A percentile compares a stretch with the other conserved stretches of the same genome.
These are phyloP conservation scores for Oscheius myriophilus DNA, from an alignment of 2,888 invertebrate genomes.

Conservation along the genomic window DNA sequence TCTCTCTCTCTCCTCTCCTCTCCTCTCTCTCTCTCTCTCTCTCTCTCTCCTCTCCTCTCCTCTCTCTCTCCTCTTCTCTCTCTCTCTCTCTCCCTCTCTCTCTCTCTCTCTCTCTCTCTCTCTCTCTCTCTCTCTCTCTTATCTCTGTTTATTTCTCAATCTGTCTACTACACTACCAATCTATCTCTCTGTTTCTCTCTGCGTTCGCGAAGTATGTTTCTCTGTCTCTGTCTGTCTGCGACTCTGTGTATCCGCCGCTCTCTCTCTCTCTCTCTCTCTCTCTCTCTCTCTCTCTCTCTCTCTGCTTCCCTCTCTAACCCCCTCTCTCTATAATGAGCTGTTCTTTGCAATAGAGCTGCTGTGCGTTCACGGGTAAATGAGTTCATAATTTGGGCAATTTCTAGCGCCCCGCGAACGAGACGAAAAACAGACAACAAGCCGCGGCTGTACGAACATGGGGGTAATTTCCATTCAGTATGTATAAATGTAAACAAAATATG, in stretches of 20 bases:
- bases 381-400: too few species aligned
- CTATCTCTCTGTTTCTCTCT: not conserved
- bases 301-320: not conserved
- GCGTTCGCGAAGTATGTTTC: too few species aligned
- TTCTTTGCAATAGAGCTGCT: not conserved
- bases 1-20: not conserved
- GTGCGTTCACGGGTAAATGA: too few species aligned
- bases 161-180: too few species aligned
- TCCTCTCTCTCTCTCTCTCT: not conserved
- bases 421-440: too few species aligned
- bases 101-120: not conserved
- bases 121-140: not conserved
- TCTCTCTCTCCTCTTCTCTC: not conserved
- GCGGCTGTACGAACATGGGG: too few species aligned
- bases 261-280: conserved; percentile 3
- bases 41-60: not conserved
- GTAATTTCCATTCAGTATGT: too few species aligned
- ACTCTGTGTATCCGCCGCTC: not conserved
- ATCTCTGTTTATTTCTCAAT: too few species aligned
- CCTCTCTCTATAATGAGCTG: not conserved
- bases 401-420: too few species aligned
- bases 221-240: not conserved
- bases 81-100: not conserved
- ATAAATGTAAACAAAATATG: too few species aligned
- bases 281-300: too few species aligned